phyloP scores from a whole-genome alignment of 1,140 invertebrate genomes.

The Ctenoplectra terminalis region DNA sequence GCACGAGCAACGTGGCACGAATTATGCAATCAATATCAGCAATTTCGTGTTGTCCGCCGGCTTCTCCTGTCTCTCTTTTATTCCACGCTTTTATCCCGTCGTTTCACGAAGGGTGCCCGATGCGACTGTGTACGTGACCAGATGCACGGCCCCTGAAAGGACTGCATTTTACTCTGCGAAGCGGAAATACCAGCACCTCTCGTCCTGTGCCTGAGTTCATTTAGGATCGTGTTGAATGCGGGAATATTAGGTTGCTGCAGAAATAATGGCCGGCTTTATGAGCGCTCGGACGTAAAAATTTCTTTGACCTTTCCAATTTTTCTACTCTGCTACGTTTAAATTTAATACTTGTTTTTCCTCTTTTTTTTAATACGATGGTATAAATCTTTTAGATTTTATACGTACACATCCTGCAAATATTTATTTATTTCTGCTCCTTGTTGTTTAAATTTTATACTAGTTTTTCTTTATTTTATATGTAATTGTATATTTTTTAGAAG shows the following conservation, averaged over 20 bases:
- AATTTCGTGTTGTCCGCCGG: neutral
- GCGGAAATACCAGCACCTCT: conserved; percentile 37
- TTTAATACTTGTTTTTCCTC: neutral
- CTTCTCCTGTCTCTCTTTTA: neutral
- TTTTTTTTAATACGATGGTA: too few species aligned
- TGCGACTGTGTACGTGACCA: conserved; percentile 42
- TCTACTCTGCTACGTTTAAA: neutral
- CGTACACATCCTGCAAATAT: too few species aligned
- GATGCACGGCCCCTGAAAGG: conserved; percentile 34
- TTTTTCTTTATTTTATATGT: too few species aligned
- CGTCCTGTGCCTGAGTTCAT: neutral
- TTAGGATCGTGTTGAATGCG: neutral
- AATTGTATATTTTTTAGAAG: too few species aligned
- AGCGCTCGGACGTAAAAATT: neutral
- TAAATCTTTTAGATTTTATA: neutral
- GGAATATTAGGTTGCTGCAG: neutral
- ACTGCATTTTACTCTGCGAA: conserved; percentile 23
- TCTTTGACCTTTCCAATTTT: neutral
- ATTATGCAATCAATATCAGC: conserved; percentile 30
- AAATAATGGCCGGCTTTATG: neutral
- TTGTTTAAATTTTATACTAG: too few species aligned
- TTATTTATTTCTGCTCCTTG: too few species aligned
- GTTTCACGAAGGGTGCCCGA: neutral
- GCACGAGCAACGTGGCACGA: neutral
- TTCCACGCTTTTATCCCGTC: conserved; percentile 8